Base-by-base conservation (phyloP, 2,888 invertebrate species). In the Lepidonotus clava region DNA sequence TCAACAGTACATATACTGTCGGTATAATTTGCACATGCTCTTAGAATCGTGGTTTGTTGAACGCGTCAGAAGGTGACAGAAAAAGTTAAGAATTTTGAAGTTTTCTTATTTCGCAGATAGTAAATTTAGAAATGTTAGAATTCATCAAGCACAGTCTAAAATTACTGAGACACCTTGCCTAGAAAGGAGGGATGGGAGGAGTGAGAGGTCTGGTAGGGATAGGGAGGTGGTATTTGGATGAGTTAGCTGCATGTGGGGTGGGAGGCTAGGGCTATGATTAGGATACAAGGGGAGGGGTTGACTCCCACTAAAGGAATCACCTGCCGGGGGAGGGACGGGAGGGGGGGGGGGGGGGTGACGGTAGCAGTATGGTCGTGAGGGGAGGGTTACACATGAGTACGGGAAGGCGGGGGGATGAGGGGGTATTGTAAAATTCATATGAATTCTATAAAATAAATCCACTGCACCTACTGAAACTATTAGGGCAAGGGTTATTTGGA, bases 291-390 rank as follows among this genome's bases (percentile, higher is more conserved):
- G 34, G 38, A n/a, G 71, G n/a, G 38, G 71, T 71, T 71, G 71
- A 71, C 71, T 71, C 71, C 11, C 14, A 14, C 1, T 5, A 1
- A 21, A n/a, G 14, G 28, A 40, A 41, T 80, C 80, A 80, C 80
- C 80, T 80, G 80, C 80, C 51, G 41, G 1, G 21, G 6, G 0
- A 6, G 11, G 36, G 6, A 32, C 46, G 28, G 21, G 77, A 14
- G 4, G 40, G 18, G 28, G 66, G 24, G 28, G 14, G 24, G 28
- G 11, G 21, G 77, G 38, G 46, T 6, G 28, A 41, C 80, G 21
- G 80, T 80, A 24, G 46, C 80, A 46, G 24, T 80, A 80, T 80
- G 80, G 80, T 46, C 46, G 46, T 80, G 18, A 24, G 80, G 24
- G n/a, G n/a, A n/a, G n/a, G n/a, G n/a, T n/a, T n/a, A n/a, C n/a